These are phyloP conservation scores for Sparus aurata DNA, from an alignment of 2,797 vertebrate genomes.

Conservation along the genomic window DNA sequence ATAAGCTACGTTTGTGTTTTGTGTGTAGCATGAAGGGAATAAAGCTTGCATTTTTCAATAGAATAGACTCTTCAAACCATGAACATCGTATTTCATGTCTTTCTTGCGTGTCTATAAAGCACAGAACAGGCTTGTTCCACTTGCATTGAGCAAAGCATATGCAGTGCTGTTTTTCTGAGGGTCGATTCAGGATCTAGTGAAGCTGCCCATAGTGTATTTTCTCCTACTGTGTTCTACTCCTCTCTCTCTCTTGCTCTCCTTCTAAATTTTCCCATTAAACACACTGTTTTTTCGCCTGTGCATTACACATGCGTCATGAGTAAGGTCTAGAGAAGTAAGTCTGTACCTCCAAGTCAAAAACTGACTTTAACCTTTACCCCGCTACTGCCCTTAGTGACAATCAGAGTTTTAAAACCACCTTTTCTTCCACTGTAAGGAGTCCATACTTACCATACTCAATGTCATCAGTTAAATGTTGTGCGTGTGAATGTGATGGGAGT, in stretches of 20 bases:
- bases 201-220: neutral
- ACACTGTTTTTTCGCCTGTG: neutral
- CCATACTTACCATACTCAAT: conserved; percentile 2
- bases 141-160: neutral
- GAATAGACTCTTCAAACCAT: neutral
- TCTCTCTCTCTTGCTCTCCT: neutral
- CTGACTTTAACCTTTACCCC: conserved; percentile 1
- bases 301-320: conserved; percentile 6
- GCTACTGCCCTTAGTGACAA: neutral
- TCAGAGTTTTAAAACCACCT: neutral
- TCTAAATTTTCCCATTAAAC: neutral
- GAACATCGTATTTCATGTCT: neutral
- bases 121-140: neutral
- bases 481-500: conserved; percentile 28
- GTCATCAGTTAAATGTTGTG: conserved; percentile 22
- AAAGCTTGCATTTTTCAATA: neutral
- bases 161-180: neutral
- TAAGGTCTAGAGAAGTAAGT: conserved; percentile 10
- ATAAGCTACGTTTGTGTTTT: neutral
- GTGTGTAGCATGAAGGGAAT: neutral
- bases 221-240: neutral
- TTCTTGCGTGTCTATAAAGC: neutral
- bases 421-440: neutral
- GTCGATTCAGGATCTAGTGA: neutral
- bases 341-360: conserved; percentile 2